Percentiles rank a stretch among this genome's conserved stretches.
phyloP scores from a whole-genome alignment of 2,888 invertebrate genomes.

The Apamea epomidion region DNA sequence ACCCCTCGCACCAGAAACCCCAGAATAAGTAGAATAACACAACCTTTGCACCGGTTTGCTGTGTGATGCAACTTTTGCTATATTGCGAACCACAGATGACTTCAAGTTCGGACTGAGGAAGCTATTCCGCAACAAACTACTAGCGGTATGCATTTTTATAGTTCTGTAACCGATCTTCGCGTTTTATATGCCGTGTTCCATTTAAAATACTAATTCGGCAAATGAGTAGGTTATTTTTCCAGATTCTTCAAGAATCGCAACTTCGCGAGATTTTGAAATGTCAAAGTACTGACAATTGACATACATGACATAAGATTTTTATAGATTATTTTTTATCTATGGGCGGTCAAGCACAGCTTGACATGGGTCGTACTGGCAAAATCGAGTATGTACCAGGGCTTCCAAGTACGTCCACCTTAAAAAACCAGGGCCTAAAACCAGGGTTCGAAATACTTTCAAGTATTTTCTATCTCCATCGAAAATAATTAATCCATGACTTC shows the following conservation, averaged over 20 bases:
- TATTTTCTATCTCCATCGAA: too few species aligned
- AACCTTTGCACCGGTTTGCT: conserved; percentile 77
- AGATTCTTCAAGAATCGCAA: conserved; percentile 79
- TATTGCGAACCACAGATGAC: conserved; percentile 78
- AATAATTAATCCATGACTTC: too few species aligned
- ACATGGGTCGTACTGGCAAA: too few species aligned
- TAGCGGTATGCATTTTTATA: conserved; percentile 84
- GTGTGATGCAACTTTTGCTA: conserved; percentile 87
- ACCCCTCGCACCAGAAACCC: conserved; percentile 63
- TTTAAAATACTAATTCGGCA: conserved; percentile 70
- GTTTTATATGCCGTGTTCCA: conserved; percentile 70
- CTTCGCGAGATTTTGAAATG: conserved; percentile 27
- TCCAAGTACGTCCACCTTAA: too few species aligned
- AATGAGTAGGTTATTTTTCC: conserved; percentile 84
- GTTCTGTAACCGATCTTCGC: conserved; percentile 39
- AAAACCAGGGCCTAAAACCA: too few species aligned
- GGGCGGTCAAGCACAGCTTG: neutral
- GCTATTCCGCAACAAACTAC: conserved; percentile 80
- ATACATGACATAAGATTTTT: conserved; percentile 5
- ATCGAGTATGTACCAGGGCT: too few species aligned
- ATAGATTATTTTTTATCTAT: neutral
- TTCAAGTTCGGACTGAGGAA: conserved; percentile 81
- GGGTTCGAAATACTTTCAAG: too few species aligned
- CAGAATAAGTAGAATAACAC: conserved; percentile 63
- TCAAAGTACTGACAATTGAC: conserved; percentile 33